Evolutionary conservation across 2,888 invertebrate species (phyloP).

Genomic region (Trissonchulus latispiculum): DNA sequence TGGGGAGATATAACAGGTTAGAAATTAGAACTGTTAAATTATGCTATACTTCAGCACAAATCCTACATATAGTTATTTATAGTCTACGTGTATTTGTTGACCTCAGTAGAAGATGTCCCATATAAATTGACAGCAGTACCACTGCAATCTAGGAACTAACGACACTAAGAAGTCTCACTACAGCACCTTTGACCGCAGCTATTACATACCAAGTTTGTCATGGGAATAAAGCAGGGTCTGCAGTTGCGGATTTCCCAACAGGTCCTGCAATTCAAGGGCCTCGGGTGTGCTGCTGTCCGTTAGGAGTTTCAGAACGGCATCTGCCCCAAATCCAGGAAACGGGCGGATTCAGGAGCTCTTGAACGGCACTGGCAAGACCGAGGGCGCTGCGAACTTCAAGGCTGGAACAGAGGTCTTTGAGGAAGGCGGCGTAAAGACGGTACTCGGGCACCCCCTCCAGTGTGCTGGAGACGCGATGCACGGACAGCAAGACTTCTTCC

Average conservation of each 20-base stretch:
- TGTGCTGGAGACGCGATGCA: constrained; percentile 56
- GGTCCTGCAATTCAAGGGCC: constrained; percentile 65
- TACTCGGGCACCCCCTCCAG: constrained; percentile 64
- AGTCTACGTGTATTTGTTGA: no score
- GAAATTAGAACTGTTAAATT: no score
- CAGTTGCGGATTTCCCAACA: constrained; percentile 73
- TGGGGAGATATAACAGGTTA: no score
- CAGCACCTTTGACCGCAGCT: no score
- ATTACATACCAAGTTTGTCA: constrained; percentile 64
- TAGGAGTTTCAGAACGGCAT: background rate
- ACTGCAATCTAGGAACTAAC: no score
- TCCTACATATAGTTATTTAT: no score
- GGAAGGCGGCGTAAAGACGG: constrained; percentile 30
- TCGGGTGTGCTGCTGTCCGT: constrained; percentile 42
- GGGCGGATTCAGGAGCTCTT: background rate
- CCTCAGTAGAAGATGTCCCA: no score
- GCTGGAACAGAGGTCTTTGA: constrained; percentile 30
- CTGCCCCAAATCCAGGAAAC: background rate
- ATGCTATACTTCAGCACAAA: no score
- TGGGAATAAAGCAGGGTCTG: constrained; percentile 79
- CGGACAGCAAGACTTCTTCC: constrained; percentile 33
- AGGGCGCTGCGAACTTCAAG: constrained; percentile 28
- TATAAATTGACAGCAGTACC: no score
- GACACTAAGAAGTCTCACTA: no score
- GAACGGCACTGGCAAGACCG: constrained; percentile 28